These are phyloP conservation scores for Hydrocynus forskahlii DNA, from an alignment of 2,797 vertebrate species.

Conservation along the genomic window DNA sequence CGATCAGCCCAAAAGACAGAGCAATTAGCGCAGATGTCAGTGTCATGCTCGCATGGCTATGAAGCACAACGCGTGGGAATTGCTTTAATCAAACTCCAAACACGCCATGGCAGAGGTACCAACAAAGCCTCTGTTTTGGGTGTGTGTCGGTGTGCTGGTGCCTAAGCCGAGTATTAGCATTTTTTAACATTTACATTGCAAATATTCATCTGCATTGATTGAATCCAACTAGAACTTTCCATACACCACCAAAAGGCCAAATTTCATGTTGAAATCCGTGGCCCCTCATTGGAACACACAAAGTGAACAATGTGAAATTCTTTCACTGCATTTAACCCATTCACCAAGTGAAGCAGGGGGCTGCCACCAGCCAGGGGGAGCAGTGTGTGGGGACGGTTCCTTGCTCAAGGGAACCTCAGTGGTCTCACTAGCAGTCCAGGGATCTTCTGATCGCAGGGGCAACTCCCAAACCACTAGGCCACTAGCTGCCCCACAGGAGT, in stretches of 20 bases:
- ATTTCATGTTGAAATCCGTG: not conserved
- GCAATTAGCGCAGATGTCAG: constrained; percentile 46
- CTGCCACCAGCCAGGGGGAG: too few relatives aligned
- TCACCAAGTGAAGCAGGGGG: too few relatives aligned
- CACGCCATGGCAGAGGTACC: not conserved
- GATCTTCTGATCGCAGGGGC: too few relatives aligned
- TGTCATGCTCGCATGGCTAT: constrained; percentile 38
- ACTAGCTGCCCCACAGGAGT: too few relatives aligned
- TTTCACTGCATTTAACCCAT: too few relatives aligned
- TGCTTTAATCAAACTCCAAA: constrained; percentile 34
- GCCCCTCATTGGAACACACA: too few relatives aligned
- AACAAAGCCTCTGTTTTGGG: not conserved
- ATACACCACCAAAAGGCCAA: not conserved
- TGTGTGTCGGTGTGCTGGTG: not conserved
- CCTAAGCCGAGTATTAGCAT: not conserved
- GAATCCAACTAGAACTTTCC: not conserved
- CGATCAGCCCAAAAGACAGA: constrained; percentile 42
- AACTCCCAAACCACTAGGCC: too few relatives aligned
- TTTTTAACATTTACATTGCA: not conserved
- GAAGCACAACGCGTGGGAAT: constrained; percentile 16
- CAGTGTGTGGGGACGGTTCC: too few relatives aligned
- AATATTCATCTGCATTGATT: not conserved
- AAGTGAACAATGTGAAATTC: too few relatives aligned
- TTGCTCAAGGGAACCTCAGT: too few relatives aligned
- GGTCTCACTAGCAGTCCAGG: too few relatives aligned